Evolutionary conservation across 2,113 vertebrate genomes (phyloP).

Genomic region (Gallinago undulata): DNA sequence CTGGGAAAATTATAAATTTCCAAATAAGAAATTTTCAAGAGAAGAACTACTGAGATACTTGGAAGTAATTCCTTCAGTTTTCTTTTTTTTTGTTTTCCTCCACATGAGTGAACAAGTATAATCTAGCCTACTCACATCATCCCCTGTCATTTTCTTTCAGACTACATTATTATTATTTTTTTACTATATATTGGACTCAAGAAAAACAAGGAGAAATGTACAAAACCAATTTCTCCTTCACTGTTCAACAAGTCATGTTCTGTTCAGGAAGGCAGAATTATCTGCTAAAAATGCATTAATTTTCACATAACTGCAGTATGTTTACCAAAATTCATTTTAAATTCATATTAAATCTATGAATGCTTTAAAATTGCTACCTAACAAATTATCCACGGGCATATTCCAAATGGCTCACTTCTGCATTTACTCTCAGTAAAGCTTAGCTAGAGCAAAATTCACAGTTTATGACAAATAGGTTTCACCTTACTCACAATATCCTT

Average conservation of each 20-base stretch:
- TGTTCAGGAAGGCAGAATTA: conserved; percentile 3
- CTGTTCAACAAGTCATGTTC: not conserved
- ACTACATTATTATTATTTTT: not conserved
- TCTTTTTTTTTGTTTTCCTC: not conserved
- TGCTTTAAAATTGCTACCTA: conserved; percentile 41
- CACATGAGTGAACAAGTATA: not conserved
- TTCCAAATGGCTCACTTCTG: conserved; percentile 12
- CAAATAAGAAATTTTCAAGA: not conserved
- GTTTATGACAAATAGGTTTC: conserved; percentile 16
- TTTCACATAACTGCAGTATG: conserved; percentile 26
- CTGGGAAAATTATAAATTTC: not conserved
- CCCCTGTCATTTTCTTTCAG: not conserved
- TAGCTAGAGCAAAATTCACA: not conserved
- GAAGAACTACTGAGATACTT: not conserved
- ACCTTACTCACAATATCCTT: not conserved
- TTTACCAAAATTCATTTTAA: conserved; percentile 57
- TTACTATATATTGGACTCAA: not conserved
- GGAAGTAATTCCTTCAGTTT: not conserved
- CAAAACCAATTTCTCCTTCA: not conserved
- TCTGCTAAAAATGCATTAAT: conserved; percentile 45
- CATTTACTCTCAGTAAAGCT: not conserved
- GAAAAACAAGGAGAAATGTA: not conserved
- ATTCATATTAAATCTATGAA: conserved; percentile 29
- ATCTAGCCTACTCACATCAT: not conserved
- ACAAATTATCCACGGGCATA: conserved; percentile 37